These are phyloP conservation scores for Melieria omissa DNA, from an alignment of 2,888 invertebrate genomes.

Conservation along the genomic window DNA sequence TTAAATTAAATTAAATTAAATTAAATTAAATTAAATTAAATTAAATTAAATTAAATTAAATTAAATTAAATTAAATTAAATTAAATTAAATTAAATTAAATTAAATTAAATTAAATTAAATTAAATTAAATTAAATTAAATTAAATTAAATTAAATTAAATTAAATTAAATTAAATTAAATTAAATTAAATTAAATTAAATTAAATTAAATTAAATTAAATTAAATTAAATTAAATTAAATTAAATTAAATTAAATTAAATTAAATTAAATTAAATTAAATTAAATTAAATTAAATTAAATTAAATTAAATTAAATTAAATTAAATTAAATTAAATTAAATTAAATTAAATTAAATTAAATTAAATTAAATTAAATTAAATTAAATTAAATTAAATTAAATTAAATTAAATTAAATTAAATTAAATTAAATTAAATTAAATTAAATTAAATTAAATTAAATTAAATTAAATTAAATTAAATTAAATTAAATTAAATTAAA, in stretches of 20 bases:
- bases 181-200: too few relatives aligned
- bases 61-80: conserved; percentile 18
- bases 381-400: background rate
- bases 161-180: too few relatives aligned
- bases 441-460: background rate
- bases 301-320: background rate
- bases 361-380: too few relatives aligned
- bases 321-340: background rate
- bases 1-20: too few relatives aligned
- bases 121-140: background rate
- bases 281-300: background rate
- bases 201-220: too few relatives aligned
- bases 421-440: conserved; percentile 6
- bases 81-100: conserved; percentile 6
- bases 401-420: conserved; percentile 18
- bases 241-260: conserved; percentile 16
- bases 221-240: conserved; percentile 6
- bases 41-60: background rate
- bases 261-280: background rate
- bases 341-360: too few relatives aligned
- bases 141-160: background rate
- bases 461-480: background rate
- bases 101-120: background rate
- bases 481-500: background rate
- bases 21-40: too few relatives aligned